Evolutionary conservation across 2,113 vertebrate genomes (phyloP), one percentile per base, ranked within the genome.

Genomic region (Bos indicus): DNA sequence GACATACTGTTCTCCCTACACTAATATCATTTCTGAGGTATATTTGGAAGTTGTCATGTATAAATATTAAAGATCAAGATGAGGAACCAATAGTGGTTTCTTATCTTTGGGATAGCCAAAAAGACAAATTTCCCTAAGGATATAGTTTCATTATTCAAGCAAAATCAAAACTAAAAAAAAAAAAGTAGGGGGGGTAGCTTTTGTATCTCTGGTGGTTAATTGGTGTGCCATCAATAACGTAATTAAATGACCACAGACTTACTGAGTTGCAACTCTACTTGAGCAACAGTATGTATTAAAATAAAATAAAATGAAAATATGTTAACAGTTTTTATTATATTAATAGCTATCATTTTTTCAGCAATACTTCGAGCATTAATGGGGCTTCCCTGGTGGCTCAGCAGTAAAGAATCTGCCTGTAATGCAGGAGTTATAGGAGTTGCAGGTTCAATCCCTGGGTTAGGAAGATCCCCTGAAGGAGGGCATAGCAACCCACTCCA

Each of bases 41-140:
- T 74, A 46, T 93, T 95, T 60, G 3, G 36, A 95, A 97, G 10
- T 60, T 96, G 56, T 80, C 60, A 89, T 62, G 25, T 51, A 16
- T 95, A 82, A 97, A 89, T 88, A 91, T 80, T 92, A 88, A 97
- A 94, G 48, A 92, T 74, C 51, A 93, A 93, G 25, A 13, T 81
- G 51, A 88, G n/a, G 30, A 83, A 46, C 80, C 36, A 83, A 60
- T n/a, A 87, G 10, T 51, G 25, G 25, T n/a, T 83, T 84, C 12
- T 19, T 93, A 43, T 85, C 23, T 84, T 95, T 89, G 23, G 57
- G 62, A 74, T 17, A 94, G 1, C 88, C 7, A 85, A 17, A 5
- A 80, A 78, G 64, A 48, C 2, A 13, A 3, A 84, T 36, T 96
- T 96, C 40, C 56, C 67, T 77, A 23, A 62, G 43, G 19, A 91